Percentiles rank a stretch among this genome's conserved stretches.
These are phyloP conservation scores for Scaptomyza parva DNA, from an alignment of 2,888 invertebrate species.

Conservation along the genomic window DNA sequence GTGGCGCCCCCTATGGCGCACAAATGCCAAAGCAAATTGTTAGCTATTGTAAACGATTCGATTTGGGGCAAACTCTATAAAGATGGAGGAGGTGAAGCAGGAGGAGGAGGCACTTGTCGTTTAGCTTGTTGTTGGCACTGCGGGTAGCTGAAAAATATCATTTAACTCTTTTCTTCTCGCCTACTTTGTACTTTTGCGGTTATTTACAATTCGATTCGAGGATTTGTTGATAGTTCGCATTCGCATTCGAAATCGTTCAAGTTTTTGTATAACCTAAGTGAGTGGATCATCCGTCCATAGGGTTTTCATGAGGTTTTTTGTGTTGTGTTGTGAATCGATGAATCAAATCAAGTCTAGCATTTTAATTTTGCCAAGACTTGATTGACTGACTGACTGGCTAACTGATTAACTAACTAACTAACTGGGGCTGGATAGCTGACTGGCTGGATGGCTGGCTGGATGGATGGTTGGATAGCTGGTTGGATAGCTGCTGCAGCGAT, in stretches of 20 bases:
- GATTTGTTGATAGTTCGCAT: background rate
- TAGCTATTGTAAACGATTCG: conserved; percentile 46
- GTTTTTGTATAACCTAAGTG: too few relatives aligned
- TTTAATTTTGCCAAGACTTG: conserved; percentile 59
- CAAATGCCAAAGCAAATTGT: conserved; percentile 68
- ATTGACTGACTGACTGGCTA: conserved; percentile 57
- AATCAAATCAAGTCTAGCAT: conserved; percentile 71
- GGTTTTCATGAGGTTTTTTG: too few relatives aligned
- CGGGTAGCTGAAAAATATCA: background rate
- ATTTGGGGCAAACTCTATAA: conserved; percentile 34
- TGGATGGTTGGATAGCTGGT: background rate
- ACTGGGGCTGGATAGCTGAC: conserved; percentile 33
- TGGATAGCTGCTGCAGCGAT: conserved; percentile 51
- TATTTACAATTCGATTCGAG: background rate
- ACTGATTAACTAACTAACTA: conserved; percentile 60
- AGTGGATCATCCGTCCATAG: background rate
- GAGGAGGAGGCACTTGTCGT: conserved; percentile 9
- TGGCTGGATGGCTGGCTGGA: conserved; percentile 33
- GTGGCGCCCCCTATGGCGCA: conserved; percentile 57
- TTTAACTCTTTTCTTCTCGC: background rate
- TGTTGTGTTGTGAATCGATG: conserved; percentile 60
- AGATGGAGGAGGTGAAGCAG: background rate
- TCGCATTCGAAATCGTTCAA: too few relatives aligned
- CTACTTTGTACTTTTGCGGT: background rate
- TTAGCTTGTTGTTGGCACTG: background rate